Evolutionary conservation across 1,140 invertebrate genomes (phyloP), one percentile per base, ranked within the genome.

Genomic region (Contarinia nasturtii): DNA sequence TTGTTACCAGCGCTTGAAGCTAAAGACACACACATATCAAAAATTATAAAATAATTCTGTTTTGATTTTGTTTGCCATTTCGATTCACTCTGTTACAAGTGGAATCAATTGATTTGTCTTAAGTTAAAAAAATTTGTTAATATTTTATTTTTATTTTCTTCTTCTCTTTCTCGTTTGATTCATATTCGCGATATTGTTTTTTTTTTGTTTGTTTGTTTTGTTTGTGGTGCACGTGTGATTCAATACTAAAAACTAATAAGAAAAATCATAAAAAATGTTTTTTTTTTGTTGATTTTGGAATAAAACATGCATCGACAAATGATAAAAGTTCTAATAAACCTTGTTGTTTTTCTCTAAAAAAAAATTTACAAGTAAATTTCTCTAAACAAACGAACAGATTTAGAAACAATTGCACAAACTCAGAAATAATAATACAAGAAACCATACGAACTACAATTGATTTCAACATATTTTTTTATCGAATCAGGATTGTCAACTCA

Each of bases 1-100:
- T 61, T 38, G 60, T 61, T 12, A 63, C 61, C 57, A 63, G 49
- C 48, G 61, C 61, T 57, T 63, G 61, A 50, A 63, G 55, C 61
- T 63, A 56, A 43, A 20, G 41, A 38, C 17, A 38, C 36, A 38
- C 36, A 17, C 4, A 38, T 17, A 17, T 17, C 36, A 38, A 38
- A 38, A 38, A 38, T 38, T 14, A 38, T 38, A 38, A 38, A 38
- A 27, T 5, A 27, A 38, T n/a, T n/a, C n/a, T n/a, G n/a, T n/a
- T n/a, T n/a, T n/a, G n/a, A n/a, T n/a, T n/a, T n/a, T n/a, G n/a
- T n/a, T n/a, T n/a, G n/a, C n/a, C n/a, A n/a, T n/a, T n/a, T n/a
- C n/a, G n/a, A n/a, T n/a, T n/a, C 27, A 27, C 27, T 27, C 10
- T 27, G 3, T 27, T 27, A 10, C 27, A 27, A 27, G 27, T 27